Evolutionary conservation across 2,113 vertebrate genomes (phyloP).

Genomic region (Apteryx mantelli): DNA sequence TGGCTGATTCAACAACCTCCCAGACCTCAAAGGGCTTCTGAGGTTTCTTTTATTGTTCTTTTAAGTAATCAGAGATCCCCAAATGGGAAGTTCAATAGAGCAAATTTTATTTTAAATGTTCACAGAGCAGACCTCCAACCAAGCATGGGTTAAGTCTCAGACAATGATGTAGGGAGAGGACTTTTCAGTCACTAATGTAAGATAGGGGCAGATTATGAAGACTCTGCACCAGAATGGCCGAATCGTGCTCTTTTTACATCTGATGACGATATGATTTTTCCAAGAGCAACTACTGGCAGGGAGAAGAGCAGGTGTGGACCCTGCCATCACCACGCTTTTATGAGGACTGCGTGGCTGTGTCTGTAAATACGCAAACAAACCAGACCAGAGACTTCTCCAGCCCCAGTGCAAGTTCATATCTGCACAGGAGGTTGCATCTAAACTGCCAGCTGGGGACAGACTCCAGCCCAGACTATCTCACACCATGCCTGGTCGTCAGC

Average conservation of each 20-base stretch:
- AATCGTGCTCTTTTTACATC: neutral
- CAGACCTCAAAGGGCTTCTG: slow-evolving; percentile 4
- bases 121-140: neutral
- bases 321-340: neutral
- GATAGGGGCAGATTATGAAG: neutral
- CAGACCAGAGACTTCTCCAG: neutral
- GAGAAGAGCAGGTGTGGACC: neutral
- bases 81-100: neutral
- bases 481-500: neutral
- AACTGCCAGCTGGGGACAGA: neutral
- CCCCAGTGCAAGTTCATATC: neutral
- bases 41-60: neutral
- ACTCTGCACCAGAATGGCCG: neutral
- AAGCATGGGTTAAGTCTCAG: neutral
- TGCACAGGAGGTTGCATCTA: rapidly evolving
- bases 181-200: neutral
- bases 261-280: neutral
- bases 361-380: neutral
- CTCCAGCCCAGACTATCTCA: neutral
- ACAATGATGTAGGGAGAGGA: neutral
- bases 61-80: neutral
- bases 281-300: neutral
- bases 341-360: neutral
- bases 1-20: neutral
- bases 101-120: neutral